These are phyloP conservation scores for Spialia ferax DNA, from an alignment of 2,888 invertebrate species.

Conservation along the genomic window DNA sequence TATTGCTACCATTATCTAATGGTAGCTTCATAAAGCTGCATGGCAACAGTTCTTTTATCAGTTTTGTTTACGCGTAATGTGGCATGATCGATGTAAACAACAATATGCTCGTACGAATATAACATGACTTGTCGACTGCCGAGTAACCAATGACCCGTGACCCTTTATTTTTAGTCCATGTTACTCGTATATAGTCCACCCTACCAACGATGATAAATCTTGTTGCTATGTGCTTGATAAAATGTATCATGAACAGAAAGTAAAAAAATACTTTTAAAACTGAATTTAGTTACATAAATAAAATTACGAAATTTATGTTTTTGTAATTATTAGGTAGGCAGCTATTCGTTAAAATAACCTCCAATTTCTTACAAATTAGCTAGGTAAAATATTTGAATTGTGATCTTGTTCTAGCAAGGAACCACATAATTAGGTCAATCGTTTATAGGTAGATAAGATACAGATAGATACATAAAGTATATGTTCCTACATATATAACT, in stretches of 20 bases:
- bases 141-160: constrained; percentile 50
- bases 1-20: not conserved
- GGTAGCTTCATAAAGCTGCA: not conserved
- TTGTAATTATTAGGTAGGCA: too few species aligned
- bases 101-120: not conserved
- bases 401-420: too few species aligned
- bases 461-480: too few species aligned
- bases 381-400: too few species aligned
- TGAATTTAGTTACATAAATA: not conserved
- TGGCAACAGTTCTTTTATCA: constrained; percentile 24
- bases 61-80: constrained; percentile 28
- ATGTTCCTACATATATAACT: too few species aligned
- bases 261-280: not conserved
- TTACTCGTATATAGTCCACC: constrained; percentile 47
- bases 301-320: too few species aligned
- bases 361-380: too few species aligned
- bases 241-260: constrained; percentile 35
- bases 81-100: constrained; percentile 39
- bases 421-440: too few species aligned
- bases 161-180: constrained; percentile 52
- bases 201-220: constrained; percentile 44
- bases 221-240: constrained; percentile 70
- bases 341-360: too few species aligned
- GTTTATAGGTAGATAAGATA: too few species aligned
- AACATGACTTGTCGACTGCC: constrained; percentile 4